phyloP scores from a whole-genome alignment of 2,113 vertebrate species.

The Bubo scandiacus region DNA sequence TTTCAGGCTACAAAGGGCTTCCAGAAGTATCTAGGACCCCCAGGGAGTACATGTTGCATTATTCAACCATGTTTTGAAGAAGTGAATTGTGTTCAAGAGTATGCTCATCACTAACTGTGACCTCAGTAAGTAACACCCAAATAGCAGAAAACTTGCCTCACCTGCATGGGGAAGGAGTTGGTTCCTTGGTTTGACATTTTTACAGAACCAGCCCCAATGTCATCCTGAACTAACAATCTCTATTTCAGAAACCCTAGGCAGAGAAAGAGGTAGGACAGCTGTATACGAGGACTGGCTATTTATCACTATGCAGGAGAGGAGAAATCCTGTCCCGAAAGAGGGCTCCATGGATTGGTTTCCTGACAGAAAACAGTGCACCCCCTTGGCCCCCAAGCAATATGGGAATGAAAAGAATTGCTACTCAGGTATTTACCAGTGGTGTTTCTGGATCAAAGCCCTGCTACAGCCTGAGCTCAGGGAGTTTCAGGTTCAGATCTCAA shows the following conservation, averaged over 20 bases:
- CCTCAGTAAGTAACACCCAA: not conserved
- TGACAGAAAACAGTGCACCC: not conserved
- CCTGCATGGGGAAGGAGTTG: not conserved
- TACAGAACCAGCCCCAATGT: not conserved
- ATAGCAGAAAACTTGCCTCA: not conserved
- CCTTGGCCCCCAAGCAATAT: not conserved
- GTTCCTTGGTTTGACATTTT: not conserved
- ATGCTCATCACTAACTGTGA: not conserved
- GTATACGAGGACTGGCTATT: not conserved
- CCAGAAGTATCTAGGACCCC: not conserved
- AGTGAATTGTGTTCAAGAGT: not conserved
- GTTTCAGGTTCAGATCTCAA: not conserved
- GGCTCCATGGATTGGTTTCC: not conserved
- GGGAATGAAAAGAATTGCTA: not conserved
- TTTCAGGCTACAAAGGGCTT: not conserved
- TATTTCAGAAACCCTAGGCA: not conserved
- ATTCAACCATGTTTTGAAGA: not conserved
- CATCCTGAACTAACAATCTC: not conserved
- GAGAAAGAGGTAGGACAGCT: not conserved
- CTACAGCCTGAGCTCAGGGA: not conserved
- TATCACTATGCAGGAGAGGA: not conserved
- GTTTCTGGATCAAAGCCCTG: not conserved
- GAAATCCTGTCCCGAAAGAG: not conserved
- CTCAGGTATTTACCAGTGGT: not conserved
- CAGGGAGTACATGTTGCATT: not conserved